These are phyloP conservation scores for Esox lucius DNA, from an alignment of 2,797 vertebrate species.

Conservation along the genomic window DNA sequence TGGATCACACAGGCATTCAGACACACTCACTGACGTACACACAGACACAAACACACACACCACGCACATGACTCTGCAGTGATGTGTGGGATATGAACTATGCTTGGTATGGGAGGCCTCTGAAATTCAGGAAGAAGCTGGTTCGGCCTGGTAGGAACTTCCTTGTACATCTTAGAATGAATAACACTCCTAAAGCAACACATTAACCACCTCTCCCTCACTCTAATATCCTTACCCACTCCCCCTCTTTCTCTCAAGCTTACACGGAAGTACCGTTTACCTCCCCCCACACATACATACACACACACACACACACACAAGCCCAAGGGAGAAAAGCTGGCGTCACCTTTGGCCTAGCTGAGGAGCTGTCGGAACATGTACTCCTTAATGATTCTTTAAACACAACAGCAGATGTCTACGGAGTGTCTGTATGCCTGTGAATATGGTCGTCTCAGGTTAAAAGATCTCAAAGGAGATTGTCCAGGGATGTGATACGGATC, in stretches of 20 bases:
- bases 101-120: constrained; percentile 60
- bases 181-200: constrained; percentile 39
- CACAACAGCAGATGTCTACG: neutral
- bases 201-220: neutral
- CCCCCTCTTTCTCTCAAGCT: neutral
- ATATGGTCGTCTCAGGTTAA: neutral
- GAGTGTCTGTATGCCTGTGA: neutral
- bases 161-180: constrained; percentile 51
- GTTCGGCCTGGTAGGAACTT: constrained; percentile 54
- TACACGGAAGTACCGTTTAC: constrained; percentile 6
- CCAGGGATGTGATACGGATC: constrained; percentile 27
- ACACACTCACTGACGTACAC: constrained; percentile 21
- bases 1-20: constrained; percentile 13
- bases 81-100: constrained; percentile 65
- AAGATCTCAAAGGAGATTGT: neutral
- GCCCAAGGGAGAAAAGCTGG: constrained; percentile 3
- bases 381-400: constrained; percentile 1
- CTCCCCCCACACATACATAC: constrained; percentile 12
- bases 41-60: constrained; percentile 16
- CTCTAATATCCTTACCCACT: neutral
- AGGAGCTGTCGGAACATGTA: constrained; percentile 52
- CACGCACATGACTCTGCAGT: constrained; percentile 55
- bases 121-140: constrained; percentile 74
- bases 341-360: constrained; percentile 15
- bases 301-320: constrained; percentile 16